These are phyloP conservation scores for Hypanus sabinus DNA, from an alignment of 2,113 vertebrate species.

Conservation along the genomic window DNA sequence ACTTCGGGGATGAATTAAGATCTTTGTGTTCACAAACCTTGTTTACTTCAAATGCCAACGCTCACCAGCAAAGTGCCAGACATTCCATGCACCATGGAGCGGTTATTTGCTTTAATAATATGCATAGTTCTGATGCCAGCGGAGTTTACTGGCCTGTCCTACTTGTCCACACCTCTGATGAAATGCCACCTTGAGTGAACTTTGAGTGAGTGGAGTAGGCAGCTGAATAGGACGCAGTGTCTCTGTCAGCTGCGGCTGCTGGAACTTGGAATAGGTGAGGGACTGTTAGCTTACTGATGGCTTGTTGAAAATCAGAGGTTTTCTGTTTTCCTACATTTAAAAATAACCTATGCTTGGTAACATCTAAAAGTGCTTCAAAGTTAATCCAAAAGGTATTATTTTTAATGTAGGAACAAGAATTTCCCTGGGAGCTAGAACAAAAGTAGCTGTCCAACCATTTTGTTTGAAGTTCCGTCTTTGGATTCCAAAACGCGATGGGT, in stretches of 20 bases:
- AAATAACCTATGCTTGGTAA: not conserved
- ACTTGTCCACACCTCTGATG: not conserved
- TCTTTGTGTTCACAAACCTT: not conserved
- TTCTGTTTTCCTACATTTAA: not conserved
- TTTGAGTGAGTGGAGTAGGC: not conserved
- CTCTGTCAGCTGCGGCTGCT: not conserved
- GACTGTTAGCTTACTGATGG: not conserved
- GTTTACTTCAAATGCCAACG: not conserved
- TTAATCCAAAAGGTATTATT: not conserved
- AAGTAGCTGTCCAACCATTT: not conserved
- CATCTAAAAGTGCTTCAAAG: not conserved
- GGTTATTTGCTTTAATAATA: not conserved
- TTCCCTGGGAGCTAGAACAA: not conserved
- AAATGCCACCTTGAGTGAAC: not conserved
- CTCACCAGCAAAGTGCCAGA: not conserved
- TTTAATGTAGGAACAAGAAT: not conserved
- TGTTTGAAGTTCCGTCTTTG: not conserved
- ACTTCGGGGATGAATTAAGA: not conserved
- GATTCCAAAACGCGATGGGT: not conserved
- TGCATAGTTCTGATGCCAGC: not conserved
- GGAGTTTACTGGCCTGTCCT: not conserved
- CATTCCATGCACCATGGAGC: not conserved
- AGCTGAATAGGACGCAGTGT: not conserved
- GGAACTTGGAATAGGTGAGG: not conserved
- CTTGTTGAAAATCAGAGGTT: not conserved